phyloP scores from a whole-genome alignment of 2,888 invertebrate species.

The Reticulitermes lucifugus region DNA sequence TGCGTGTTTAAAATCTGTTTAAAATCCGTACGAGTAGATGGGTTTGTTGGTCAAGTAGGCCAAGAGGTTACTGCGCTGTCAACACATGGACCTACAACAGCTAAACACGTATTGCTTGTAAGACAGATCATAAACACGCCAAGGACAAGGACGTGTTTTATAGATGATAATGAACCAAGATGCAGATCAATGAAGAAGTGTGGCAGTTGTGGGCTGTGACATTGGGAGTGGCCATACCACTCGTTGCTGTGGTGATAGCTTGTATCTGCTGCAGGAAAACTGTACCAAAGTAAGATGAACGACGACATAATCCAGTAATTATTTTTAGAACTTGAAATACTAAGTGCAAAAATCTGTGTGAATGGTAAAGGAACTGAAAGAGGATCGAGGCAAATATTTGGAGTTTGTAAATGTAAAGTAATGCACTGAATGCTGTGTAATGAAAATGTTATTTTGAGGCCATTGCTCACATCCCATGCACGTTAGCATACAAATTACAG shows the following conservation, averaged over 20 bases:
- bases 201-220: conserved; percentile 60
- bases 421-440: too few relatives aligned
- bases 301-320: too few relatives aligned
- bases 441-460: too few relatives aligned
- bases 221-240: conserved; percentile 58
- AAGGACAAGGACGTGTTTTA: not conserved
- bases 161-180: conserved; percentile 41
- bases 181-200: conserved; percentile 39
- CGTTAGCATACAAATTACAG: too few relatives aligned
- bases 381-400: too few relatives aligned
- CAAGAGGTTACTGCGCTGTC: conserved; percentile 45
- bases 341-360: too few relatives aligned
- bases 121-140: not conserved
- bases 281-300: conserved; percentile 75
- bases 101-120: not conserved
- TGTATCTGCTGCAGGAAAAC: conserved; percentile 82
- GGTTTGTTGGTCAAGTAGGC: conserved; percentile 40
- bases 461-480: too few relatives aligned
- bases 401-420: too few relatives aligned
- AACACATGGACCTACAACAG: not conserved
- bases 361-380: too few relatives aligned
- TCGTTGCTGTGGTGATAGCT: conserved; percentile 70
- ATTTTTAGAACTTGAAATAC: too few relatives aligned
- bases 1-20: not conserved
- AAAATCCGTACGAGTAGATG: not conserved